These are phyloP conservation scores for Nomada flava DNA, from an alignment of 2,888 invertebrate species.

Conservation along the genomic window DNA sequence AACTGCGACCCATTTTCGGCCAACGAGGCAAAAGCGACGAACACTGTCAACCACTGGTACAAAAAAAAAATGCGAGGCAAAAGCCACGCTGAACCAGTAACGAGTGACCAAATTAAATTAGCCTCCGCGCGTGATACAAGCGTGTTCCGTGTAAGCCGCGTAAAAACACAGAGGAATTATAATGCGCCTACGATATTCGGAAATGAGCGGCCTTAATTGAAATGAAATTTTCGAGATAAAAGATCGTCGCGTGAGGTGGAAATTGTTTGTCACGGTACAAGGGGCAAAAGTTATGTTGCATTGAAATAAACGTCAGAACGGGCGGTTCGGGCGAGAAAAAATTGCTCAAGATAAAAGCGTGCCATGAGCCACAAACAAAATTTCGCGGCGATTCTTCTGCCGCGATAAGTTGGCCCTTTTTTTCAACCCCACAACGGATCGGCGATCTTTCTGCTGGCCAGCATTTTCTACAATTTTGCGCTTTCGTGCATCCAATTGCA, in stretches of 20 bases:
- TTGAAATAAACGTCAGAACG: not conserved
- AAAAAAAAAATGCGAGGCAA: not conserved
- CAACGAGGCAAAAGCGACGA: not conserved
- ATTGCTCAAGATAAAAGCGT: slow-evolving; percentile 14
- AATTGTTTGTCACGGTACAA: no score
- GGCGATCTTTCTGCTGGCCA: slow-evolving; percentile 18
- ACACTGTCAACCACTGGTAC: not conserved
- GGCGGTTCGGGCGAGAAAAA: not conserved
- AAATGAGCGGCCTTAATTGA: not conserved
- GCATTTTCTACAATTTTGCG: slow-evolving; percentile 29
- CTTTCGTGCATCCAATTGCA: not conserved
- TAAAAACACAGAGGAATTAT: slow-evolving; percentile 29
- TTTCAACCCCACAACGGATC: slow-evolving; percentile 13
- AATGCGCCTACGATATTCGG: not conserved
- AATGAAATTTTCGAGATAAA: not conserved
- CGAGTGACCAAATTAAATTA: slow-evolving; percentile 30
- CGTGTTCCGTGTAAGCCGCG: not conserved
- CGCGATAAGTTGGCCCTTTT: slow-evolving; percentile 19
- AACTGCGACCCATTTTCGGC: slow-evolving; percentile 34
- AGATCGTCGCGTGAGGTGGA: no score
- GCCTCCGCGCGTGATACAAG: not conserved
- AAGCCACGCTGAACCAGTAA: not conserved
- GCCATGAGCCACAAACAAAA: slow-evolving; percentile 11
- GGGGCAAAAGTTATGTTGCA: not conserved
- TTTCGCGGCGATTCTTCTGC: not conserved